Percentiles rank a stretch among this genome's conserved stretches.
phyloP scores from a whole-genome alignment of 37 sponge, comb jelly and placozoan genomes.

The Aplysina aerophoba region DNA sequence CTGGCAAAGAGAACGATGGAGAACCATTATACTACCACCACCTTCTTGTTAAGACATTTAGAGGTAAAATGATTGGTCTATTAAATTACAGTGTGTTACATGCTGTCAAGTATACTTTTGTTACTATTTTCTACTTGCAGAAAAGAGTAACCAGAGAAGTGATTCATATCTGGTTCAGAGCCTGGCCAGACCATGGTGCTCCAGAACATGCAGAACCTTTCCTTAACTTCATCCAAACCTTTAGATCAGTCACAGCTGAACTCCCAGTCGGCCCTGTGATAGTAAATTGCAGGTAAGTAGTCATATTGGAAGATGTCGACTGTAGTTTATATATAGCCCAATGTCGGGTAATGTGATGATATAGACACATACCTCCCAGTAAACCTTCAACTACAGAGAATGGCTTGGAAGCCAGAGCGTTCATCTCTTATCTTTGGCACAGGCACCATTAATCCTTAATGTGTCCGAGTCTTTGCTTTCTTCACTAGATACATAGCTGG shows the following conservation, averaged over 20 bases:
- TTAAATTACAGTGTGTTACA: background rate
- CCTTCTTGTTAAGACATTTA: slow-evolving; percentile 51
- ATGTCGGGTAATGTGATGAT: too few relatives aligned
- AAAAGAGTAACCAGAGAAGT: slow-evolving; percentile 77
- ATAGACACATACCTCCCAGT: too few relatives aligned
- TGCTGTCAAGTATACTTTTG: too few relatives aligned
- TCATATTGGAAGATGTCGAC: background rate
- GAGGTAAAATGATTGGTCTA: slow-evolving; percentile 53
- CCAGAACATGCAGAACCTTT: slow-evolving; percentile 61
- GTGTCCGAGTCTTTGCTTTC: too few relatives aligned
- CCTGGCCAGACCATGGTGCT: slow-evolving; percentile 93
- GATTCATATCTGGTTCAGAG: slow-evolving; percentile 84
- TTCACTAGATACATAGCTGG: too few relatives aligned
- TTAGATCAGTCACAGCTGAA: background rate
- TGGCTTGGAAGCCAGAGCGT: too few relatives aligned
- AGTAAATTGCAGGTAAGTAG: slow-evolving; percentile 85
- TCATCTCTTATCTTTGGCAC: too few relatives aligned
- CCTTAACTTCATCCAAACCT: slow-evolving; percentile 56
- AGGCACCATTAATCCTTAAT: too few relatives aligned
- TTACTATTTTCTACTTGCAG: slow-evolving; percentile 26
- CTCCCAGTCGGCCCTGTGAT: slow-evolving; percentile 65
- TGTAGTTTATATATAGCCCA: too few relatives aligned
- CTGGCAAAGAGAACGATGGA: slow-evolving; percentile 38
- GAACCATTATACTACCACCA: slow-evolving; percentile 51
- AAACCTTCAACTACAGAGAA: too few relatives aligned